Conservation (phyloP, 2,113 vertebrate species). For the Spheniscus mendiculus region DNA sequence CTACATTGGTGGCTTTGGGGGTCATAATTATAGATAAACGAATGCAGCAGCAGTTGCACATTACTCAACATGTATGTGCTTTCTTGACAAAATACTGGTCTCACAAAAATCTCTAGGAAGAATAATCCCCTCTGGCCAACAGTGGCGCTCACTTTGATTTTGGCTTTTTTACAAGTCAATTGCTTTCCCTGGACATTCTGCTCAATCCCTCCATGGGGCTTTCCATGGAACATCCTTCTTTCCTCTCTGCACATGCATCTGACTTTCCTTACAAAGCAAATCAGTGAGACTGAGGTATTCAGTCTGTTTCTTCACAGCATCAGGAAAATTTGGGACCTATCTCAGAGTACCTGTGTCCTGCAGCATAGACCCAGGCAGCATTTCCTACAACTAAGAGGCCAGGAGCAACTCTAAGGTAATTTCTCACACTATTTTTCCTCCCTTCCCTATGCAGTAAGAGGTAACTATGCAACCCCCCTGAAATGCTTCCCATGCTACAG, state of each 20-base stretch:
- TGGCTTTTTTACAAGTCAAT: not conserved
- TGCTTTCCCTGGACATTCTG: not conserved
- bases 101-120: not conserved
- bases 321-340: not conserved
- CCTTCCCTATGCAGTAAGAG: accelerated
- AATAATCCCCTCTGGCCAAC: not conserved
- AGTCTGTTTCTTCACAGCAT: not conserved
- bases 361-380: not conserved
- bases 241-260: not conserved
- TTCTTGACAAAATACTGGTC: not conserved
- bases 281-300: not conserved
- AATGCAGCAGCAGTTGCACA: not conserved
- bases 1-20: not conserved
- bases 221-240: not conserved
- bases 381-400: not conserved
- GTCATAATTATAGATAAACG: not conserved
- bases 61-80: not conserved
- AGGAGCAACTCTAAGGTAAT: not conserved
- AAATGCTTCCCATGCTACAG: not conserved
- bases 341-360: not conserved
- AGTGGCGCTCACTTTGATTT: not conserved
- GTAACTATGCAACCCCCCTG: accelerated
- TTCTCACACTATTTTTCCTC: accelerated
- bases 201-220: not conserved
- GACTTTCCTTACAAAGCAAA: not conserved